Percentiles rank a stretch among this genome's conserved stretches.
Conservation (phyloP, 2,113 vertebrate species). For the Balaeniceps rex region DNA sequence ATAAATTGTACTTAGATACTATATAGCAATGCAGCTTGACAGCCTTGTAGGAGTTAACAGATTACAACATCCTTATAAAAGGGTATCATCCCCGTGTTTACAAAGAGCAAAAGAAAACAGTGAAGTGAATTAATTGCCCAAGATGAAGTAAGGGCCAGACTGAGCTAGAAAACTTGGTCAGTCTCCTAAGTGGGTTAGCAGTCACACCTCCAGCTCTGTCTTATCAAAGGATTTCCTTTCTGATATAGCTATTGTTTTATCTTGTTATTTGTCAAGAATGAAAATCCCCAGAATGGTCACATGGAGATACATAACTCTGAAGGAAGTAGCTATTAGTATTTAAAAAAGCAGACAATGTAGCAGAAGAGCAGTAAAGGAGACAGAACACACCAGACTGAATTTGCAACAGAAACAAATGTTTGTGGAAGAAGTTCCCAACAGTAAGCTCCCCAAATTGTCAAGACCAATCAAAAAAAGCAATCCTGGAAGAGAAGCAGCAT, state of each 20-base stretch:
- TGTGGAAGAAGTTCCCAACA: neutral
- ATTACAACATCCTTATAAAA: neutral
- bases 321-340: neutral
- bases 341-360: neutral
- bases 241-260: neutral
- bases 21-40: neutral
- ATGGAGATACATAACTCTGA: neutral
- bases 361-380: neutral
- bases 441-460: neutral
- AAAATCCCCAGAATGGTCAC: neutral
- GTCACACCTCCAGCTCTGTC: neutral
- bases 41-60: neutral
- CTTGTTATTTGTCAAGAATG: neutral
- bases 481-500: neutral
- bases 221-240: constrained; percentile 1
- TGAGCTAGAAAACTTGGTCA: neutral
- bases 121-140: neutral
- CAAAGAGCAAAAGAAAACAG: neutral
- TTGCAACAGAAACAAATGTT: neutral
- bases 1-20: neutral
- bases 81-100: neutral
- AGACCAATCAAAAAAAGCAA: neutral
- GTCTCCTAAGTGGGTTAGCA: neutral
- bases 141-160: neutral
- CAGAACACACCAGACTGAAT: neutral